Evolutionary conservation across 2,888 invertebrate species (phyloP).

Genomic region (Macrosiphum euphorbiae): DNA sequence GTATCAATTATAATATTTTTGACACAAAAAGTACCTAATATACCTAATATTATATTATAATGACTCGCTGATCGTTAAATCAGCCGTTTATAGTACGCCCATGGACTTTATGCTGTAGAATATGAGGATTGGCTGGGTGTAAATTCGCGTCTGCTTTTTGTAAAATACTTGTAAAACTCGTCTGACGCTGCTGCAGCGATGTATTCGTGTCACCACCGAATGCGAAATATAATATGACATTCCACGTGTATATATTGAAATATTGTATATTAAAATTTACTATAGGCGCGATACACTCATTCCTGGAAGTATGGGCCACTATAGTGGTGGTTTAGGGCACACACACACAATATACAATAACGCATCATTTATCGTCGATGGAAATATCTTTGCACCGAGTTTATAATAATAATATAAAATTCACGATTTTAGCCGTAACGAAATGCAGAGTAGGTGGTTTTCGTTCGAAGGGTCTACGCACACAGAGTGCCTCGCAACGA

Average conservation of each 20-base stretch:
- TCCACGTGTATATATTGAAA: background rate
- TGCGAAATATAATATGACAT: background rate
- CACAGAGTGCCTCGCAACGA: background rate
- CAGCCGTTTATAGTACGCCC: background rate
- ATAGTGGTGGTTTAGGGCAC: no score
- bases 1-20: background rate
- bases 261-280: background rate
- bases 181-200: background rate
- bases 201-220: background rate
- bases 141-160: no score
- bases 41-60: background rate
- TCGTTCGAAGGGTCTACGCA: background rate
- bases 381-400: background rate
- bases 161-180: background rate
- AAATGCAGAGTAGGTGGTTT: background rate
- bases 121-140: no score
- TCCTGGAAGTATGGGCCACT: background rate
- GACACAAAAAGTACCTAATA: background rate
- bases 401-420: background rate
- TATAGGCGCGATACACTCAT: background rate
- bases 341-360: background rate
- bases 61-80: background rate
- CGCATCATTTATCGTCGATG: background rate
- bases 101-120: background rate
- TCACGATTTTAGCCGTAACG: background rate